Base-by-base conservation (phyloP, 2,797 vertebrate genomes). In the Oceanodroma leucorhoa region DNA sequence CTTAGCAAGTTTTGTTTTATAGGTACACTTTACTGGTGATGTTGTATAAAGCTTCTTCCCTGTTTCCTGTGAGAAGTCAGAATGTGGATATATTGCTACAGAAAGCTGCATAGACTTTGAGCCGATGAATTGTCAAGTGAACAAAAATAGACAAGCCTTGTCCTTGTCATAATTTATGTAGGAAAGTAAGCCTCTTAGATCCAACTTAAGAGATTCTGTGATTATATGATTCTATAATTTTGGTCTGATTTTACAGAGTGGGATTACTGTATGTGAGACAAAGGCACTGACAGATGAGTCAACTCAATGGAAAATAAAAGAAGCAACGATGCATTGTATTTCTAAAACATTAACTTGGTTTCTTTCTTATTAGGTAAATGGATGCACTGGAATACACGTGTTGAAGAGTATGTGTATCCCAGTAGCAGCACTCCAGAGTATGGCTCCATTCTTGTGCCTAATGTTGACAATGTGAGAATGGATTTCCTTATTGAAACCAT, bases 401-500 rank as follows among this genome's bases (percentile, higher is more conserved):
- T 98, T 86, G 97, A 99, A 89, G 98, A 99, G 54, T 99, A 99
- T 16, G 32, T 98, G 36, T 99, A 99, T 95, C 99, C 99, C 2
- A 90, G 89, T 7, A 97, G 98, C 55, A 94, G 85, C 95, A 98
- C 83, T 87, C 97, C 99, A 50, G 98, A 99, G 27, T 99, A 99
- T 71, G 92, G 97, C 92, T 99, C 99, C 66, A 99, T 99, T 94
- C 96, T 99, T 90, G 99, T 99, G 38, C 99, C 99, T 77, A 99
- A 99, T 86, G 99, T 99, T 41, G 99, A 99, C 97, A 99, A 99
- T 3, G 98, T 99, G 82, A 98, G 99, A 94, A 99, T 98, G 22
- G 98, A 99, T 95, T 99, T 99, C 95, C 98, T 99, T 54, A 99
- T 99, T 90, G 98, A 98, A 93, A 99, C 98, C 66, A 98, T 99